Conservation (phyloP, 2,113 vertebrate species). For the Paramormyrops kingsleyae region DNA sequence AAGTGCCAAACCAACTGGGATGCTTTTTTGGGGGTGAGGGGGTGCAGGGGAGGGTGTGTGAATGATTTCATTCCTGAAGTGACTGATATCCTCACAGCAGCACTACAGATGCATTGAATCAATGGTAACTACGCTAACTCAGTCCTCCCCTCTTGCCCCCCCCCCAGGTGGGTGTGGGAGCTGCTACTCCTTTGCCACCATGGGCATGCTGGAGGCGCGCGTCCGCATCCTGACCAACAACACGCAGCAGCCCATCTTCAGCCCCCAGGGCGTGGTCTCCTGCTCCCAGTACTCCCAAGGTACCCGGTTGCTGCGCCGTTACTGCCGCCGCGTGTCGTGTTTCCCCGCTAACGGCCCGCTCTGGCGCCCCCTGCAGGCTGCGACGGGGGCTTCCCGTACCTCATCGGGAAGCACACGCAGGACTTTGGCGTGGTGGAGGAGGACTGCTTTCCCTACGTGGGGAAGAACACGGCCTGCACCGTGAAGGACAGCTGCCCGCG, state of each 20-base stretch:
- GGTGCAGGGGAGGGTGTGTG: background rate
- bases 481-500: constrained; percentile 57
- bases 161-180: constrained; percentile 76
- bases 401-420: constrained; percentile 84
- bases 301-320: constrained; percentile 36
- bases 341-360: background rate
- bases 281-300: constrained; percentile 93
- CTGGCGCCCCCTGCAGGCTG: constrained; percentile 62
- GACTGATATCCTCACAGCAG: background rate
- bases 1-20: too few relatives aligned
- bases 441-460: constrained; percentile 77
- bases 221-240: constrained; percentile 84
- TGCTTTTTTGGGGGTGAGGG: too few relatives aligned
- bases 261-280: constrained; percentile 88
- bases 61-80: background rate
- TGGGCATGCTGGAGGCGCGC: constrained; percentile 91
- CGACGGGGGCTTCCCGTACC: constrained; percentile 88
- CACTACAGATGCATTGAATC: background rate
- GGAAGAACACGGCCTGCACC: constrained; percentile 58
- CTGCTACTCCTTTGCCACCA: constrained; percentile 84
- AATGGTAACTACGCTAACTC: background rate
- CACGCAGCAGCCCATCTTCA: constrained; percentile 70
- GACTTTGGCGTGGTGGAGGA: constrained; percentile 92
- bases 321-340: background rate
- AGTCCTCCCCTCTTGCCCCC: background rate